Percentiles rank a stretch among this genome's conserved stretches.
Evolutionary conservation across 2,797 vertebrate species (phyloP).

Genomic region (Sebastes hubbsi): DNA sequence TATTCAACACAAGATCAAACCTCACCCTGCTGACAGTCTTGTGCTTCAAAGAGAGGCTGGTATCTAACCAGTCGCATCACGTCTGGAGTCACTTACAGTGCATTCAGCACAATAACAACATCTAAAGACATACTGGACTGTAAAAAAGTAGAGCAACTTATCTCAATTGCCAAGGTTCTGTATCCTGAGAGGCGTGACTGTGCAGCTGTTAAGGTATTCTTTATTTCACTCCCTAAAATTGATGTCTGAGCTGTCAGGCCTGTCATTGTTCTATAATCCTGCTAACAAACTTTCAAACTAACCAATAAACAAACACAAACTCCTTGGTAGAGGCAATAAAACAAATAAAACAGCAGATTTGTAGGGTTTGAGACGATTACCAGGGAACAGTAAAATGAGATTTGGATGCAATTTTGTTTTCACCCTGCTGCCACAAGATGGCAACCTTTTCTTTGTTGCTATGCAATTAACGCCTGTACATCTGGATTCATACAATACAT

Average conservation of each 20-base stretch:
- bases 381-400: neutral
- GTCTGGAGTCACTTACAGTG: neutral
- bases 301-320: neutral
- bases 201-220: neutral
- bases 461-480: neutral
- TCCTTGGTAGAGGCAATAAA: neutral
- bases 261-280: neutral
- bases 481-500: neutral
- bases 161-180: neutral
- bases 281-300: neutral
- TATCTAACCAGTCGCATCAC: neutral
- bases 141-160: neutral
- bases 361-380: neutral
- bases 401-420: conserved; percentile 7
- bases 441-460: conserved; percentile 35
- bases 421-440: conserved; percentile 67
- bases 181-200: neutral
- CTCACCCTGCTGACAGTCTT: neutral
- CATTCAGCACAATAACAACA: neutral
- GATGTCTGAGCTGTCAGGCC: neutral
- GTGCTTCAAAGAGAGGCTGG: neutral
- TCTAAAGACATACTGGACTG: neutral
- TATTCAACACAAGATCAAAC: neutral
- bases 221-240: neutral
- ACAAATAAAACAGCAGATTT: neutral